Evolutionary conservation across 2,113 vertebrate genomes (phyloP).

Genomic region (Gymnogyps californianus): DNA sequence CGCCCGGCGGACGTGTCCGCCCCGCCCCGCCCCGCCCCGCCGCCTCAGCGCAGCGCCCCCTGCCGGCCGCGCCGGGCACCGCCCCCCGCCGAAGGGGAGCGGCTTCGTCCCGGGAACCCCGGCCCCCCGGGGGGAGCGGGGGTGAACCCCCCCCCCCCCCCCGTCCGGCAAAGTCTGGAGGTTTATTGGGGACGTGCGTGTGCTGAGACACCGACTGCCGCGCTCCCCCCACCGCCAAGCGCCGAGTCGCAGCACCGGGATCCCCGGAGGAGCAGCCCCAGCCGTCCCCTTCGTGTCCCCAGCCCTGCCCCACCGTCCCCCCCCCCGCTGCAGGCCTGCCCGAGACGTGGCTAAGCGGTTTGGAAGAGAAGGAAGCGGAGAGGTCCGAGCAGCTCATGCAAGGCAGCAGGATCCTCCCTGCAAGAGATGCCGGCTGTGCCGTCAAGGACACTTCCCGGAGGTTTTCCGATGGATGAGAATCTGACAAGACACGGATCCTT

Average conservation of each 20-base stretch:
- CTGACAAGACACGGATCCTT: accelerated
- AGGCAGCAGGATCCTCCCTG: not conserved
- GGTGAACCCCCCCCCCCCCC: no score
- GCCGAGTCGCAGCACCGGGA: not conserved
- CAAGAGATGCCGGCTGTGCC: not conserved
- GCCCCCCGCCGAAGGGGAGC: no score
- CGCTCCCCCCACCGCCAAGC: not conserved
- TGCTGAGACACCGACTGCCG: not conserved
- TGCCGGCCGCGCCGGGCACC: not conserved
- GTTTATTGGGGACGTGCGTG: no score
- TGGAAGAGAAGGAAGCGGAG: not conserved
- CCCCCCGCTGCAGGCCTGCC: not conserved
- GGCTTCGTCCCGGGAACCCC: no score
- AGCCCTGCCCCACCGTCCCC: not conserved
- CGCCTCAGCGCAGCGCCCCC: not conserved
- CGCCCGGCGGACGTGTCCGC: not conserved
- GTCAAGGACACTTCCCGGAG: not conserved
- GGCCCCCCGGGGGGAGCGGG: not conserved
- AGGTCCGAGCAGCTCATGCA: accelerated
- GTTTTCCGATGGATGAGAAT: not conserved
- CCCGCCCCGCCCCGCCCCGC: not conserved
- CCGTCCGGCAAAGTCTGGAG: no score
- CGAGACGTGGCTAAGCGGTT: not conserved
- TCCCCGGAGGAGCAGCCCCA: not conserved
- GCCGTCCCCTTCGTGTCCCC: not conserved